A percentile compares a stretch with the other conserved stretches of the same genome.
Conservation (phyloP, 2,113 vertebrate genomes). For the Nettapus auritus region DNA sequence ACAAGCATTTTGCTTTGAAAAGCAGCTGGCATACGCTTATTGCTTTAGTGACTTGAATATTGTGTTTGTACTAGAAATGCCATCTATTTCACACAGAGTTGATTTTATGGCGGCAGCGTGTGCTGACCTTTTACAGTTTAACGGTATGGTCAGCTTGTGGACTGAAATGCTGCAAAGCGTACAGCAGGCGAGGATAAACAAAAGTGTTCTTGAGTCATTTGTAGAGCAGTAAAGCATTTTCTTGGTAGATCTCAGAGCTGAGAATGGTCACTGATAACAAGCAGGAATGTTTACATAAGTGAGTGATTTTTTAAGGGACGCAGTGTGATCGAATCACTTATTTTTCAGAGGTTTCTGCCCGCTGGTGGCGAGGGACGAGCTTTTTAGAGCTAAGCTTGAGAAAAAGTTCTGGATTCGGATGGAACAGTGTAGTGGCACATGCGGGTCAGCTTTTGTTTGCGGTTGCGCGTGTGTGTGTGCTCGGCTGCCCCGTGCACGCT, state of each 20-base stretch:
- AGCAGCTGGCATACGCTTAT: conserved; percentile 31
- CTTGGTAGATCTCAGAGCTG: neutral
- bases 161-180: neutral
- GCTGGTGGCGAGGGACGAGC: too few species aligned
- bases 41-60: conserved; percentile 26
- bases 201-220: neutral
- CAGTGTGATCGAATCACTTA: rapidly evolving
- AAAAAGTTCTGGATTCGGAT: rapidly evolving
- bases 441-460: neutral
- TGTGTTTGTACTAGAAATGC: conserved; percentile 50
- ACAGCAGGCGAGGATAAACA: neutral
- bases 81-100: conserved; percentile 40
- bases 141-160: neutral
- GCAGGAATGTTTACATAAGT: neutral
- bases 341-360: neutral
- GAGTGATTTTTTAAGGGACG: neutral
- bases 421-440: neutral
- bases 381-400: neutral
- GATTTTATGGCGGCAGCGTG: conserved; percentile 29
- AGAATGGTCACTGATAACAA: neutral
- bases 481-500: neutral
- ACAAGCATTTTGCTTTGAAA: conserved; percentile 40
- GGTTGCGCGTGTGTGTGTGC: neutral
- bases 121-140: conserved; percentile 36
- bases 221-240: neutral